Evolutionary conservation across 2,888 invertebrate genomes (phyloP), one percentile per base, ranked within the genome.

Genomic region (Junonia oenone): DNA sequence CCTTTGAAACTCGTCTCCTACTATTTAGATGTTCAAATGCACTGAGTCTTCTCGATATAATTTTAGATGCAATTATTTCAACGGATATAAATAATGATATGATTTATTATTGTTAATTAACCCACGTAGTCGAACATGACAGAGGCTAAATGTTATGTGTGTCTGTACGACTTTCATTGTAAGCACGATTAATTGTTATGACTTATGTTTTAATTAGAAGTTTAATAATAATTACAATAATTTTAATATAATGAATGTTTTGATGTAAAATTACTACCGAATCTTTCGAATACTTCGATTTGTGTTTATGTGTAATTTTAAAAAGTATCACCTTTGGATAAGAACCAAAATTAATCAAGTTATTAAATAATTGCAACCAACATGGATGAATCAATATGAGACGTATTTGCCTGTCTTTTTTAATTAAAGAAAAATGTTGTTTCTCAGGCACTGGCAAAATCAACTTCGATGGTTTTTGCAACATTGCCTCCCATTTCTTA

Each of bases 391-490:
- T n/a, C n/a, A n/a, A n/a, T n/a, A n/a, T n/a, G n/a, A n/a, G n/a
- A n/a, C n/a, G 26, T 29, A 29, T 29, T n/a, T 3, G 5, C 15
- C 4, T 15, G 19, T 35, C 22, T 29, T 22, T 9, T 13, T 15
- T 15, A 9, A 29, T 38, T 5, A 8, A 40, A 14, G 1, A 14
- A 17, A 13, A 43, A 6, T 49, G 52, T 4, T 61, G 61, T 66
- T 63, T 56, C 63, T 66, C 77, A 94, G 95, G 93, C 59, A 91
- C 93, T 51, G 99, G 99, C 43, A 96, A 95, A 88, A 96, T 99
- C 57, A 96, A 97, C 78, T 98, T 98, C 72, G 98, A 98, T 73
- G 96, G 96, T 61, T 99, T 99, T 91, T 96, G 96, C 79, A 94
- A 93, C 72, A 96, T 99, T 66, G 97, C 98, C 40, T 95, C 96